These are phyloP conservation scores for Campoletis sonorensis DNA, from an alignment of 1,140 invertebrate genomes.

Conservation along the genomic window DNA sequence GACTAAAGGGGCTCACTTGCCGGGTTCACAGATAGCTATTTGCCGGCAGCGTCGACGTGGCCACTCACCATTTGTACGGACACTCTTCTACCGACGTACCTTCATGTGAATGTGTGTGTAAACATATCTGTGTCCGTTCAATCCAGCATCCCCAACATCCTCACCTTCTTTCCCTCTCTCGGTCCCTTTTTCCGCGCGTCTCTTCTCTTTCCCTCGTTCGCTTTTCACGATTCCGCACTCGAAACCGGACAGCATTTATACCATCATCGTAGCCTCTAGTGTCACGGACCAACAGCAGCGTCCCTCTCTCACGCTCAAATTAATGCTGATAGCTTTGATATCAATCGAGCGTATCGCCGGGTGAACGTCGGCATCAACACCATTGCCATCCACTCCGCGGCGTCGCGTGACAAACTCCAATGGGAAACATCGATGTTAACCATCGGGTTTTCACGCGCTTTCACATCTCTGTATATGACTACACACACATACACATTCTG, in stretches of 20 bases:
- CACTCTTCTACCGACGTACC: conserved; percentile 1
- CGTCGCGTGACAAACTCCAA: conserved; percentile 10
- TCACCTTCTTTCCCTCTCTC: too few relatives aligned
- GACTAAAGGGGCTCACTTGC: background rate
- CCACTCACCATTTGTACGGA: background rate
- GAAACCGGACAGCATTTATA: conserved; percentile 19
- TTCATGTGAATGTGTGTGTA: background rate
- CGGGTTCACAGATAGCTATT: background rate
- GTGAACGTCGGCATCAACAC: conserved; percentile 15
- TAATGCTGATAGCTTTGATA: conserved; percentile 60
- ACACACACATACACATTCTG: background rate
- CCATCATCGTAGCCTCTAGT: conserved; percentile 45
- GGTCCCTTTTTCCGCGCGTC: too few relatives aligned
- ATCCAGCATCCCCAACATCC: background rate
- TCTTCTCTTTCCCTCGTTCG: background rate
- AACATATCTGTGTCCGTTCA: background rate
- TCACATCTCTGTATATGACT: too few relatives aligned
- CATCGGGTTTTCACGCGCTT: conserved; percentile 3
- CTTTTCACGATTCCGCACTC: conserved; percentile 2
- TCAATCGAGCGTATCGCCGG: conserved; percentile 53
- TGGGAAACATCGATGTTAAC: conserved; percentile 17
- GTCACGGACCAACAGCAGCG: conserved; percentile 46
- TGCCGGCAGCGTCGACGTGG: background rate
- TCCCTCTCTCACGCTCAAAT: conserved; percentile 52
- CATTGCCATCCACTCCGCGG: background rate